Base-by-base conservation (phyloP, 2,797 vertebrate genomes). In the Pipistrellus kuhlii region DNA sequence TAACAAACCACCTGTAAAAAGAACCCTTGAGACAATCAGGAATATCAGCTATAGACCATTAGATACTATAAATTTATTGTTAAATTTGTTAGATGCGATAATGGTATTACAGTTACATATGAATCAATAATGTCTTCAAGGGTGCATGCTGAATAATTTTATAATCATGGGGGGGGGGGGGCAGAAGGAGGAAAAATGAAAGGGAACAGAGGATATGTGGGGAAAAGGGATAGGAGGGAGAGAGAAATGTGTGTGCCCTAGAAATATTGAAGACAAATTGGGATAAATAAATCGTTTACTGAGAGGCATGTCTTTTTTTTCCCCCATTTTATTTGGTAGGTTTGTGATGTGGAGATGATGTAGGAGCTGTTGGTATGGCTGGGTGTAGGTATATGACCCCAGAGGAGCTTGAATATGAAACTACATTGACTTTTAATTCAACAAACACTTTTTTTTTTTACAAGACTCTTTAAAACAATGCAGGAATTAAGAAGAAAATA, bases 81-180 rank as follows among this genome's bases (percentile, higher is more conserved):
- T 94, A 41, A 89, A 76, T 87, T 75, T 66, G 44, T 92, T 95
- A 64, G 21, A 69, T 91, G 10, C 84, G 10, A 72, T 57, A 51
- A 89, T 82, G 66, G 27, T 11, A 30, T 64, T 27, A 23, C 6
- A 69, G 23, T 84, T 94, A 77, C 3, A 25, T 64, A 72, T n/a
- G 38, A 94, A 94, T 90, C 55, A 53, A 90, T 92, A 91, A 82
- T 81, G 20, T 80, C 62, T 82, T 84, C 32, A 62, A 51, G 80
- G 32, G 21, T 84, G 5, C 20, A 89, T 59, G 69, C 4, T 69
- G n/a, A 96, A 92, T 17, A 95, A 81, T 84, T 88, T 69, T 69
- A 30, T 75, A 88, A 84, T 94, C 38, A n/a, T 85, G 17, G 35
- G 35, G 35, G 38, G 38, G 38, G 38, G 38, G 38, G 38, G 38